phyloP scores from a whole-genome alignment of 2,888 invertebrate genomes.

The Cephus pygmeus region DNA sequence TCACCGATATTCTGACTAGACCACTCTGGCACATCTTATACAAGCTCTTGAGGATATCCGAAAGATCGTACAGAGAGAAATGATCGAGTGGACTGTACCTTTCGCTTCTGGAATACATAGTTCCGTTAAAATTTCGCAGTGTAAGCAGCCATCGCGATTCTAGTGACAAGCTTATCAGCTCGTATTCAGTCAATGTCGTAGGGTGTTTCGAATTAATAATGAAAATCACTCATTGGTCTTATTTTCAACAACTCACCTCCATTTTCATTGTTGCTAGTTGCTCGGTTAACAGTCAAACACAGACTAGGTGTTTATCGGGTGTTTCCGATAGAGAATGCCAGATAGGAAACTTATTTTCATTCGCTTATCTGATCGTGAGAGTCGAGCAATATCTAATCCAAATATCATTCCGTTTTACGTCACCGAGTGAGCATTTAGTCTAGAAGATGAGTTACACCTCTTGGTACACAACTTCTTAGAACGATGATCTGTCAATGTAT shows the following conservation, averaged over 20 bases:
- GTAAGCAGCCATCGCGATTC: neutral
- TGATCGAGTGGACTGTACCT: conserved; percentile 1
- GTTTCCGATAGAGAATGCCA: conserved; percentile 17
- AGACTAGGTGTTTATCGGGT: conserved; percentile 19
- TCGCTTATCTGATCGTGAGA: conserved; percentile 38
- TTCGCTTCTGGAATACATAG: conserved; percentile 5
- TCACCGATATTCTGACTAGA: neutral
- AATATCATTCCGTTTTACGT: conserved; percentile 3
- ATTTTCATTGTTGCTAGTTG: conserved; percentile 47
- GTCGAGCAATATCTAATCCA: conserved; percentile 1
- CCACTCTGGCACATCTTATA: neutral
- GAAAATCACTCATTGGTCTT: neutral
- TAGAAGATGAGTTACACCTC: neutral
- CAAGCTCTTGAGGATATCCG: neutral
- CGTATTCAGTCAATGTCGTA: neutral
- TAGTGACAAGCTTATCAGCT: neutral
- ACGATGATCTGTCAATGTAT: neutral
- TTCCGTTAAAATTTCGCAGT: conserved; percentile 7
- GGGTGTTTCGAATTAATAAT: neutral
- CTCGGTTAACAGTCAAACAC: conserved; percentile 17
- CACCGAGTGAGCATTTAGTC: neutral
- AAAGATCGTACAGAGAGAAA: neutral
- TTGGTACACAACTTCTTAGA: neutral
- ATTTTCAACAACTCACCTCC: conserved; percentile 48
- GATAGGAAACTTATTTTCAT: conserved; percentile 31